Evolutionary conservation across 1,140 invertebrate species (phyloP).

Genomic region (Ericerus pela): DNA sequence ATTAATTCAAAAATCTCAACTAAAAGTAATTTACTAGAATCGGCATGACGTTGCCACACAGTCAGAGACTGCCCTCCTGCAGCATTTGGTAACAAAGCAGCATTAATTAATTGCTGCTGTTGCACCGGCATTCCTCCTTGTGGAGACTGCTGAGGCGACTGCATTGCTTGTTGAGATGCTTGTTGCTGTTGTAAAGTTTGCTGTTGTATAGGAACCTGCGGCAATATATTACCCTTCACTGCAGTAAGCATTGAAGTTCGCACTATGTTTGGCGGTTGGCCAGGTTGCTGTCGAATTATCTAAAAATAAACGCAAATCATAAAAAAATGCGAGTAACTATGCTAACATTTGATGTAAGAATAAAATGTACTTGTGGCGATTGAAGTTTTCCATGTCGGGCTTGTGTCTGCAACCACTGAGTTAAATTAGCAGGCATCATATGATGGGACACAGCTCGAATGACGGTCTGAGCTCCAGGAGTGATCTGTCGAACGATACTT

Average conservation of each 20-base stretch:
- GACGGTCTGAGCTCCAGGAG: not conserved
- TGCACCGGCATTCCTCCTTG: not conserved
- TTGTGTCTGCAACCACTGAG: not conserved
- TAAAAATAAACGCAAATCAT: not conserved
- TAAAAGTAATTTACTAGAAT: not conserved
- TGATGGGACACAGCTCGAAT: not conserved
- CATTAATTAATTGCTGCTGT: not conserved
- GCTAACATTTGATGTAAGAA: too few species aligned
- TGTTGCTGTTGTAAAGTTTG: slow-evolving; percentile 2
- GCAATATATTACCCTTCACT: not conserved
- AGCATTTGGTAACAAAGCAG: slow-evolving; percentile 1
- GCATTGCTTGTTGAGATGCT: not conserved
- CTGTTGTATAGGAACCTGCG: slow-evolving; percentile 10
- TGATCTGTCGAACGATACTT: not conserved
- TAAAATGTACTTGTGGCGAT: not conserved
- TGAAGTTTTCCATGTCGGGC: not conserved
- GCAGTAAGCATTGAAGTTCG: not conserved
- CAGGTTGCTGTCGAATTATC: not conserved
- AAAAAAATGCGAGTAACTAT: too few species aligned
- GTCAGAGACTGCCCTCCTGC: not conserved
- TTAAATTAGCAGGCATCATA: not conserved
- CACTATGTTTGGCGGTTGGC: not conserved
- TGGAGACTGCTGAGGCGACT: not conserved
- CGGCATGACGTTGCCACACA: not conserved
- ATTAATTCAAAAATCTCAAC: not conserved